Evolutionary conservation across 2,113 vertebrate genomes (phyloP), one percentile per base, ranked within the genome.

Genomic region (Hoplias malabaricus): DNA sequence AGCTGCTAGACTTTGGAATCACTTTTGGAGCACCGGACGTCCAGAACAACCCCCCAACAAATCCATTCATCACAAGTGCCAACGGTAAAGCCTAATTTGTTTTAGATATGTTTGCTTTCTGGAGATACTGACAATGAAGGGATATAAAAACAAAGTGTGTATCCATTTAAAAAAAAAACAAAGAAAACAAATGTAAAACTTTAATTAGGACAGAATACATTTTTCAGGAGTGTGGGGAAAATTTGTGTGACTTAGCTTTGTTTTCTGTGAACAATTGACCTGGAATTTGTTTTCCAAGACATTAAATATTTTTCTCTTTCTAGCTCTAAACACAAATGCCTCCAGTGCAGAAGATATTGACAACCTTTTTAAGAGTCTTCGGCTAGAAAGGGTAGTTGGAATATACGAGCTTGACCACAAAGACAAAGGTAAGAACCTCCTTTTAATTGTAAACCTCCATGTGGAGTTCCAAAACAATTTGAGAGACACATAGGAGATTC

Each of bases 1-100:
- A 92, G 27, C 87, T 93, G 46, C 72, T 85, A 66, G 83, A 84
- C 69, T 69, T 82, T 59, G 91, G 89, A 11, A 92, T 93, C 5
- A 84, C 88, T 21, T 93, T 93, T 74, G 85, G 80, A 6, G 70
- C 67, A 4, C 63, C 82, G 7, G 12, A 50, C 13, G 21, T 72
- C 31, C 69, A 66, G 7, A 53, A 43, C 21, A 70, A 48, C 14
- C 57, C 68, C 42, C 12, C 62, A 69, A 73, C 69, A 65, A 90
- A 86, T 83, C 86, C 87, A 0, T 88, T 87, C 73, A 50, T 85
- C 1, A 76, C 62, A 42, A 46, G 69, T 21, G 29, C 73, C 34
- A 56, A 88, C 77, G 89, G 89, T 92, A 72, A 83, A 75, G 11
- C 38, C 34, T 33, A 7, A 11, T 27, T 13, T 33, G 12, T 69